Conservation (phyloP, 2,888 invertebrate species). For the Philereme transversata region DNA sequence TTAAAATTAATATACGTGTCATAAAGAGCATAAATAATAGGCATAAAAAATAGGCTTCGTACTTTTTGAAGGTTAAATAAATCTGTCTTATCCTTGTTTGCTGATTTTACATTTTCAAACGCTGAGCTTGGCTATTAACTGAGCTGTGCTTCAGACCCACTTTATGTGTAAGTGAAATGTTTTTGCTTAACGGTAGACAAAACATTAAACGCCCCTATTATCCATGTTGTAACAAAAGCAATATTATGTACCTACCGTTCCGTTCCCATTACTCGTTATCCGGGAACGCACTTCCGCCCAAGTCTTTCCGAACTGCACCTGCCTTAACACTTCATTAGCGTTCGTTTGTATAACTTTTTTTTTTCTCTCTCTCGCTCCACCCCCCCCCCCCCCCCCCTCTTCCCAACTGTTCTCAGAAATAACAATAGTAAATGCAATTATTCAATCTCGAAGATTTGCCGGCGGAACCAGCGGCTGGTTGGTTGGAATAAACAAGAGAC, state of each 20-base stretch:
- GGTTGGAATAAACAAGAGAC: too few species aligned
- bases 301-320: constrained; percentile 20
- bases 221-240: constrained; percentile 16
- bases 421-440: constrained; percentile 12
- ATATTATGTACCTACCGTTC: constrained; percentile 17
- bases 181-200: neutral
- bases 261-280: constrained; percentile 9
- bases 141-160: too few species aligned
- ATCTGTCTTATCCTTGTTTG: too few species aligned
- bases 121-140: too few species aligned
- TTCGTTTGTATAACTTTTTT: constrained; percentile 9
- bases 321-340: constrained; percentile 15
- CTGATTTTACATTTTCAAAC: too few species aligned
- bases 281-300: constrained; percentile 22
- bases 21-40: neutral
- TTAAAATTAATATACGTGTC: neutral
- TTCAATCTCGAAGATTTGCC: constrained; percentile 14
- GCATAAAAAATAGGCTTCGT: too few species aligned
- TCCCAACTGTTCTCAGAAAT: neutral
- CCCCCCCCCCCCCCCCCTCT: too few species aligned
- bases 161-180: too few species aligned
- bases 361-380: too few species aligned
- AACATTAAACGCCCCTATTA: neutral
- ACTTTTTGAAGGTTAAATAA: too few species aligned
- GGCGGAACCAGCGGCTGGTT: neutral